Conservation (phyloP, 2,888 invertebrate genomes). For the Steinernema carpocapsae region DNA sequence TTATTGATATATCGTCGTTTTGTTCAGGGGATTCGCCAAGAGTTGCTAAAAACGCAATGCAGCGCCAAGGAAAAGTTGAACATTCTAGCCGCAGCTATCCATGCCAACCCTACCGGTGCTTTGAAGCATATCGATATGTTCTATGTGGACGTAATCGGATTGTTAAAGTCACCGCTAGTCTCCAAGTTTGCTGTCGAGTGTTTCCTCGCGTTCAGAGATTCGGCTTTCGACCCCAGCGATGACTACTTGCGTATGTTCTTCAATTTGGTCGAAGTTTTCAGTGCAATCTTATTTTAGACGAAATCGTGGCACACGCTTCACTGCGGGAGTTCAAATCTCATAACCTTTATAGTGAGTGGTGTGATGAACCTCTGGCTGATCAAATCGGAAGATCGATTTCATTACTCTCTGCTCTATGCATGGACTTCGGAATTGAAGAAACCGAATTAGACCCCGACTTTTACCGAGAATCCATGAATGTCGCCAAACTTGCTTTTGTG, state of each 20-base stretch:
- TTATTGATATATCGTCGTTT: no score
- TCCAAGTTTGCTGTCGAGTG: conserved; percentile 51
- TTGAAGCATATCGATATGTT: conserved; percentile 45
- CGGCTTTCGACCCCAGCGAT: conserved; percentile 57
- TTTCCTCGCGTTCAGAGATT: conserved; percentile 62
- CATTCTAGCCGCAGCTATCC: conserved; percentile 5
- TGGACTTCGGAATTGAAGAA: conserved; percentile 44
- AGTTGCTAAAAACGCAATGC: conserved; percentile 71
- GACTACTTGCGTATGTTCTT: conserved; percentile 56
- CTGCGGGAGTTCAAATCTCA: conserved; percentile 57
- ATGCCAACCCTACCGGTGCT: conserved; percentile 36
- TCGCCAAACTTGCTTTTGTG: conserved; percentile 47
- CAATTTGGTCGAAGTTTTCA: neutral
- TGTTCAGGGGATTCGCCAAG: conserved; percentile 77
- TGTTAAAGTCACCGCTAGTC: conserved; percentile 54
- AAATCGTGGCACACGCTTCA: conserved; percentile 56
- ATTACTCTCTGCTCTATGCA: conserved; percentile 48
- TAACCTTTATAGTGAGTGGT: conserved; percentile 50
- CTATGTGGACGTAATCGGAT: conserved; percentile 51
- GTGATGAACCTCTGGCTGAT: conserved; percentile 50
- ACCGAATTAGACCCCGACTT: conserved; percentile 41
- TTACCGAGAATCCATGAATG: conserved; percentile 44
- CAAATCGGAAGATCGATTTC: conserved; percentile 57
- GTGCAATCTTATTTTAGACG: conserved; percentile 46
- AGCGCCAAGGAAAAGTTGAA: neutral